Conservation (phyloP, 2,888 invertebrate genomes). For the Druceiella hillmani region DNA sequence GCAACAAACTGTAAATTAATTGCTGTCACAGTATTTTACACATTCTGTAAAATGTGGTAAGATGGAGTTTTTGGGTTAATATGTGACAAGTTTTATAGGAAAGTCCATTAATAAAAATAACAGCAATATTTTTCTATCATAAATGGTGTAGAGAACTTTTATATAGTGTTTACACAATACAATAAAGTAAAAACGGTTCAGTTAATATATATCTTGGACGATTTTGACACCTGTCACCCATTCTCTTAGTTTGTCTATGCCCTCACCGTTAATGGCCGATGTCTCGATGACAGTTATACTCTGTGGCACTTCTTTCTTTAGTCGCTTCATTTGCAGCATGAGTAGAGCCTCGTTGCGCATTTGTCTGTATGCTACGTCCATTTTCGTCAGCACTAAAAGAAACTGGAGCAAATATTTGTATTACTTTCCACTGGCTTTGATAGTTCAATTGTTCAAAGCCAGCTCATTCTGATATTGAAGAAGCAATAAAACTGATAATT, state of each 20-base stretch:
- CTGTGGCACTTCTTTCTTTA: conserved; percentile 63
- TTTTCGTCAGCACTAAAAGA: conserved; percentile 70
- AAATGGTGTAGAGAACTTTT: too few relatives aligned
- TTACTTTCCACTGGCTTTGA: background rate
- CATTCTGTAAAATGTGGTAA: too few relatives aligned
- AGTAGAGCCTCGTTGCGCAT: conserved; percentile 82
- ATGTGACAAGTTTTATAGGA: too few relatives aligned
- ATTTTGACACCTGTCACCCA: conserved; percentile 46
- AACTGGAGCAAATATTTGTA: conserved; percentile 43
- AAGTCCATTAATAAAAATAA: too few relatives aligned
- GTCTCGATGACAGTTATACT: conserved; percentile 66
- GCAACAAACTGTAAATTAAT: too few relatives aligned
- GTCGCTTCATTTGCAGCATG: conserved; percentile 70
- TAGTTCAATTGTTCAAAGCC: background rate
- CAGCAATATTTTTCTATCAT: too few relatives aligned
- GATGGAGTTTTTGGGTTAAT: too few relatives aligned
- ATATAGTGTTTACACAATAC: too few relatives aligned
- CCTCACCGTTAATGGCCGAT: conserved; percentile 67
- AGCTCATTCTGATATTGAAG: background rate
- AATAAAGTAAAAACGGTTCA: too few relatives aligned
- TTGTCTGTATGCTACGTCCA: conserved; percentile 81
- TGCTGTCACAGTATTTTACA: too few relatives aligned
- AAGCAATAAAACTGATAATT: too few relatives aligned
- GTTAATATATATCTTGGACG: conserved; percentile 12
- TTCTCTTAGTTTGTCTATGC: conserved; percentile 59